Evolutionary conservation across 92 coral and sea anemone species (phyloP), one percentile per base, ranked within the genome.

Genomic region (Nematostella vectensis): DNA sequence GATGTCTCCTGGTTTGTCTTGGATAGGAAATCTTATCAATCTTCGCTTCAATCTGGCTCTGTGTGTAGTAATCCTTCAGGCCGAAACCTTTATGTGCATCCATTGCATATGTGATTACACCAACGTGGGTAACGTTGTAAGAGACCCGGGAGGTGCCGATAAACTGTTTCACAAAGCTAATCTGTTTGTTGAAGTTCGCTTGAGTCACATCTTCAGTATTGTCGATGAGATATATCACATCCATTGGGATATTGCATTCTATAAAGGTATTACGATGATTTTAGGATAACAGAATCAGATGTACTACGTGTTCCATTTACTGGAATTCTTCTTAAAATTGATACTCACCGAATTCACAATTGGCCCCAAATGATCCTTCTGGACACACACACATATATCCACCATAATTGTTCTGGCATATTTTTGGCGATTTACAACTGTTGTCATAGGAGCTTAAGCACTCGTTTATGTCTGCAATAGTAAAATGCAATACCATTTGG

Each of bases 361-460:
- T n/a, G 4, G 24, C 12, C 15, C 73, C 73, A 23, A 42, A 67
- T 11, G 13, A 40, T 11, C 56, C 47, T 22, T 31, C 48, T 15
- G 11, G 18, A 25, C 73, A 67, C n/a, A 67, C 57, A 31, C 73
- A 67, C 13, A 55, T 53, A 22, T 43, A 57, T n/a, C 73, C 47
- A 11, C 73, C 73, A 48, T 40, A 30, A 0, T 63, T 67, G 31
- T 67, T 67, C 3, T 55, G 9, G 21, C 73, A 67, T 4, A 4
- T 18, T 31, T 63, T 11, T 31, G 53, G 15, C 70, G 51, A 20
- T 28, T 44, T 43, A 30, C 73, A 67, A 2, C 29, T 65, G 29
- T 51, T 0, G 22, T 4, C 27, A 42, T 3, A 11, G 16, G 24
- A 9, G 20, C 10, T 4, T n/a, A n/a, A n/a, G 42, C 71, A 65